These are phyloP conservation scores for Ceratosolen solmsi DNA, from an alignment of 1,140 invertebrate genomes.

Conservation along the genomic window DNA sequence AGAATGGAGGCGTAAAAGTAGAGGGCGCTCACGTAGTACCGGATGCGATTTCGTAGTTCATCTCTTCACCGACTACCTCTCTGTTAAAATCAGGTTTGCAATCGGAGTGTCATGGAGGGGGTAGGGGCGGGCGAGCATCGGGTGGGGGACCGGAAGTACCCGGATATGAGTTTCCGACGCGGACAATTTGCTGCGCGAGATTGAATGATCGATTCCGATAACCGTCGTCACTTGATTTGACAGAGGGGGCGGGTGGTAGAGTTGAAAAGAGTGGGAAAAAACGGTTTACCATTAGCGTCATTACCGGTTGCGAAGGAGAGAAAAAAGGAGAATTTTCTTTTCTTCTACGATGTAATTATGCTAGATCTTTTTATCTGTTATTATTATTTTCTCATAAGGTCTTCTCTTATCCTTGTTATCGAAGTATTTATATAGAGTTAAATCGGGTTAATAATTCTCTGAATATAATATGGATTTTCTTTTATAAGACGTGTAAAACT, in stretches of 20 bases:
- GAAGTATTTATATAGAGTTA: too few relatives aligned
- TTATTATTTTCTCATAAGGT: conserved; percentile 32
- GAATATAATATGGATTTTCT: too few relatives aligned
- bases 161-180: conserved; percentile 74
- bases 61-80: conserved; percentile 56
- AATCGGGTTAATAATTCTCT: too few relatives aligned
- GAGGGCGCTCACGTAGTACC: conserved; percentile 39
- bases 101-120: conserved; percentile 7
- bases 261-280: conserved; percentile 33
- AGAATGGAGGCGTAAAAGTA: neutral
- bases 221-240: conserved; percentile 55
- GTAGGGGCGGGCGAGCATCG: conserved; percentile 49
- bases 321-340: conserved; percentile 42
- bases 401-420: neutral
- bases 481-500: too few relatives aligned
- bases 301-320: conserved; percentile 54
- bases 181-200: conserved; percentile 72
- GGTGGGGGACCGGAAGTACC: conserved; percentile 68
- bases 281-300: conserved; percentile 57
- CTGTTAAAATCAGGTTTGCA: conserved; percentile 10
- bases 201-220: conserved; percentile 73
- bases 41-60: conserved; percentile 68
- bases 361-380: neutral
- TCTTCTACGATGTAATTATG: conserved; percentile 19
- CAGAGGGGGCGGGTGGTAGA: conserved; percentile 39